Evolutionary conservation across 2,113 vertebrate species (phyloP).

Genomic region (Leucopsar rothschildi): DNA sequence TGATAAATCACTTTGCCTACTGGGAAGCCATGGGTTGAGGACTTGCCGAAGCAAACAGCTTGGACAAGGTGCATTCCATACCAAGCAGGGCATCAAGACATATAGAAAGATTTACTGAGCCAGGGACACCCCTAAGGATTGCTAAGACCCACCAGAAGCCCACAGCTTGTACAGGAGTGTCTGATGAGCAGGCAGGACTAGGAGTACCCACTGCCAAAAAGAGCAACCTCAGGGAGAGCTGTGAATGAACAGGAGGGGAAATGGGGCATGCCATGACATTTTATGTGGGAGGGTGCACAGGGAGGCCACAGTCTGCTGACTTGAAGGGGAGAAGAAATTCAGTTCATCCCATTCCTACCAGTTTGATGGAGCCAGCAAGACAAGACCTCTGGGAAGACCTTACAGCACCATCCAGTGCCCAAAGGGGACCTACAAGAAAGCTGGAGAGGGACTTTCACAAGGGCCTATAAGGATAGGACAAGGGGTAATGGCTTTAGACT

Average conservation of each 20-base stretch:
- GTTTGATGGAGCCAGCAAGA: neutral
- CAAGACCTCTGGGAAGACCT: neutral
- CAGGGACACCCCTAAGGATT: rapidly evolving
- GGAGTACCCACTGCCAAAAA: neutral
- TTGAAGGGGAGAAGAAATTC: neutral
- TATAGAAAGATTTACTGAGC: neutral
- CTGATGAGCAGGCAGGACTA: neutral
- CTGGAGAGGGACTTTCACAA: neutral
- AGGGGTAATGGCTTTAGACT: neutral
- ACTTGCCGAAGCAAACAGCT: neutral
- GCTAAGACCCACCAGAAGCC: neutral
- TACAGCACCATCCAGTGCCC: neutral
- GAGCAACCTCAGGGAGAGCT: neutral
- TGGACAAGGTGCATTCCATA: rapidly evolving
- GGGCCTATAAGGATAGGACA: neutral
- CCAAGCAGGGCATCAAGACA: neutral
- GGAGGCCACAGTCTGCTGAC: neutral
- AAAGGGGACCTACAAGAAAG: neutral
- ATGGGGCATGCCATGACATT: rapidly evolving
- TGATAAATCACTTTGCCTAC: neutral
- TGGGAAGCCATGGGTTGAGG: neutral
- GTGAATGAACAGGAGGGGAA: too few species aligned
- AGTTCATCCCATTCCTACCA: neutral
- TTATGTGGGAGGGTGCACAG: neutral
- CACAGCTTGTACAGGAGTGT: neutral